Evolutionary conservation across 2,888 invertebrate species (phyloP), one percentile per base, ranked within the genome.

Genomic region (Agrochola lychnidis): DNA sequence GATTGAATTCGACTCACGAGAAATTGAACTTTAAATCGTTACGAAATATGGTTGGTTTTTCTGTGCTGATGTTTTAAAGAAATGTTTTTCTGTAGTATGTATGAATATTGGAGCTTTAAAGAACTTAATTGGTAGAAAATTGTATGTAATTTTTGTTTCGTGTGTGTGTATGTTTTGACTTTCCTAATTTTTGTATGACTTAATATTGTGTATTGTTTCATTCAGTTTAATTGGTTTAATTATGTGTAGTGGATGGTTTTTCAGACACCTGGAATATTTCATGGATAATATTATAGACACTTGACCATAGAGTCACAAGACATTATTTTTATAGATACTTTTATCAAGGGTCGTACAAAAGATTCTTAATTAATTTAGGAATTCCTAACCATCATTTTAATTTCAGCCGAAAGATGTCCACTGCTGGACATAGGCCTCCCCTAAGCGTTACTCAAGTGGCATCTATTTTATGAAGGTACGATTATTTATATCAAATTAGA

Each of bases 101-200:
- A 84, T 80, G 84, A 82, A 77, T 87, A 82, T 84, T 83, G 73
- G 71, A 78, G 70, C 53, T 86, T 81, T 87, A 85, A 87, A 88
- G 89, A 85, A 89, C 89, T 90, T 94, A 93, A 93, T 93, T 93
- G 93, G 92, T 91, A 90, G 92, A 90, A 93, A 92, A 93, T 92
- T 91, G 92, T 92, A 89, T 87, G 89, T 92, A 90, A 93, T 93
- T 90, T 90, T 80, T 80, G 82, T 89, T 86, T 83, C 63, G 78
- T 77, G 69, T 68, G 73, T 70, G 81, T 10, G 88, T 88, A 80
- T 88, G 88, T 90, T 89, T 90, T 89, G 90, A 89, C 89, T 90
- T 90, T 88, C 86, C 84, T 69, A 83, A 76, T 79, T 75, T 79
- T 66, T 81, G 88, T 91, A 92, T 92, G 88, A 89, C 90, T 91